Conservation (phyloP, 2,113 vertebrate genomes). For the Halcyon malimbica region DNA sequence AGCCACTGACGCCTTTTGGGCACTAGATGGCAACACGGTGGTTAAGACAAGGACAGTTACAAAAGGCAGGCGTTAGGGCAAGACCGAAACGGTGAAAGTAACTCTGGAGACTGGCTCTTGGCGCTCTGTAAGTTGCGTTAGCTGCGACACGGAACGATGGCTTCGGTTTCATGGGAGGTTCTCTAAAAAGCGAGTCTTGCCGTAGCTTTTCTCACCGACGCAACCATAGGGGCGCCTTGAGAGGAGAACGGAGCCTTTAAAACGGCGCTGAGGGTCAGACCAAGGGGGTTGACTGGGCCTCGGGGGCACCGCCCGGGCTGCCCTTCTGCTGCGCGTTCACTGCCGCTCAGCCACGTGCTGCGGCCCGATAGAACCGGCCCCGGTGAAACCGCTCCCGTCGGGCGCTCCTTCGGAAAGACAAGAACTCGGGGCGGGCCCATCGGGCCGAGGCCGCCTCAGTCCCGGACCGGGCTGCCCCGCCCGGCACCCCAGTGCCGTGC, state of each 20-base stretch:
- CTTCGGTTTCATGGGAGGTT: not conserved
- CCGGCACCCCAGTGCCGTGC: not conserved
- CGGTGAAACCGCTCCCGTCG: rapidly evolving
- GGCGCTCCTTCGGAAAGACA: not conserved
- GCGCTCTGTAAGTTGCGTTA: too few relatives aligned
- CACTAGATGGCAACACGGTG: not conserved
- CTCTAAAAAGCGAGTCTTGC: rapidly evolving
- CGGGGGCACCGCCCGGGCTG: too few relatives aligned
- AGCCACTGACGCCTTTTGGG: not conserved
- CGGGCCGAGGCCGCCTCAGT: rapidly evolving
- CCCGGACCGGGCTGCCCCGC: too few relatives aligned
- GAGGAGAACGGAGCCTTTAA: rapidly evolving
- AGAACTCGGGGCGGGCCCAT: rapidly evolving
- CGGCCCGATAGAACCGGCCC: too few relatives aligned
- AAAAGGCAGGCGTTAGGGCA: rapidly evolving
- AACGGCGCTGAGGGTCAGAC: rapidly evolving
- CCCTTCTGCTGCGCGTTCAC: not conserved
- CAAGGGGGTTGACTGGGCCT: not conserved
- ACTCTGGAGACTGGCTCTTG: too few relatives aligned
- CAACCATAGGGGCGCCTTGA: rapidly evolving
- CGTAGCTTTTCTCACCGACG: not conserved
- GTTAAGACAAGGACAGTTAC: not conserved
- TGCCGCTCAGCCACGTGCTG: not conserved
- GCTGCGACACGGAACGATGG: rapidly evolving
- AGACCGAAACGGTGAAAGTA: not conserved